These are phyloP conservation scores for Petrocephalus microphthalmus DNA, from an alignment of 2,113 vertebrate species.

Conservation along the genomic window DNA sequence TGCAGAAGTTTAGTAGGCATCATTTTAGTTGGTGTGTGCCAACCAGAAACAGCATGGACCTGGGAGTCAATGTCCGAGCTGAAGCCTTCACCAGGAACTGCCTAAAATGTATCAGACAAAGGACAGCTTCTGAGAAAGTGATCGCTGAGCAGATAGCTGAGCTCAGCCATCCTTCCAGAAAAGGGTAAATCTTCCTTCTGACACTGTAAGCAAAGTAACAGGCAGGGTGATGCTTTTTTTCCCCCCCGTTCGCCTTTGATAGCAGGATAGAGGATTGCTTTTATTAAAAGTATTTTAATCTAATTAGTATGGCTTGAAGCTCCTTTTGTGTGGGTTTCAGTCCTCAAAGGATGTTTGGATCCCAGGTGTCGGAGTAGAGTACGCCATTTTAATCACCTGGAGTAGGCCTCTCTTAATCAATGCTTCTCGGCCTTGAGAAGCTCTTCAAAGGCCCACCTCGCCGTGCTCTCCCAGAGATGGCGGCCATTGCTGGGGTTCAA, in stretches of 20 bases:
- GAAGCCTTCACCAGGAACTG: background rate
- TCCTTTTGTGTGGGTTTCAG: background rate
- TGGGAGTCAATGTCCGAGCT: background rate
- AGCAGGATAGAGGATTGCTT: background rate
- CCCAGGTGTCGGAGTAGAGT: background rate
- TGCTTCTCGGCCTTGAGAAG: background rate
- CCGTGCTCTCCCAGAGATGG: background rate
- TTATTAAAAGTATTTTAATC: slow-evolving; percentile 2
- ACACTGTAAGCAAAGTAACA: background rate
- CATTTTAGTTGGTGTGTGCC: background rate
- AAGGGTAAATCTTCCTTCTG: background rate
- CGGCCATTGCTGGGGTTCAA: background rate
- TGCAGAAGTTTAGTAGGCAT: background rate
- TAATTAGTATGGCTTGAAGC: slow-evolving; percentile 7
- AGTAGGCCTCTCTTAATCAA: background rate
- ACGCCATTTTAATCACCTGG: slow-evolving; percentile 2
- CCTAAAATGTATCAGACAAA: background rate
- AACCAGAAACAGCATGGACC: background rate
- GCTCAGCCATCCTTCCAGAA: background rate
- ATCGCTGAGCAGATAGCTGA: background rate
- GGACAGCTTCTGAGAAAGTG: background rate
- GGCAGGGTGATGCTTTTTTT: background rate
- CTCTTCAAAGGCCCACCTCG: background rate
- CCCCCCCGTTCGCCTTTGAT: background rate
- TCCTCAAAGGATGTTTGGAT: background rate